Base-by-base conservation (phyloP, 2,888 invertebrate genomes). In the Cheilosia variabilis region DNA sequence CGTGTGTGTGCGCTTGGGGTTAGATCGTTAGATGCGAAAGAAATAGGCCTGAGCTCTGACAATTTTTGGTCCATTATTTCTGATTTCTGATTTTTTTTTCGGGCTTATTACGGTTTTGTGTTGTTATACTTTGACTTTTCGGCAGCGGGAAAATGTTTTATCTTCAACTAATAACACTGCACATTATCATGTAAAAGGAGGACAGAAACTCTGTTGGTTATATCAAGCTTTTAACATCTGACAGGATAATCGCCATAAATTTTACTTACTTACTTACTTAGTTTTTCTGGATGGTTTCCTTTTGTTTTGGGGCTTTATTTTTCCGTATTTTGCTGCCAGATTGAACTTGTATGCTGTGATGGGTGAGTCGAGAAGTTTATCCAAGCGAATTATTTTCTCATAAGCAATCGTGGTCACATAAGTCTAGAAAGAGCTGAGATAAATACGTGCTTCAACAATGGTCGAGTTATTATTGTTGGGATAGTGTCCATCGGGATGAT, bases 221-320 rank as follows among this genome's bases (percentile, higher is more conserved):
- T 88, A 88, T 88, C 87, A 87, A 87, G 88, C 88, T 88, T 88
- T 88, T 88, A 88, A 88, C 88, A 88, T 88, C 87, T 88, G 88
- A 88, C 88, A 88, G 88, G 88, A 88, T 88, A 88, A 88, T 88
- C 88, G 88, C 87, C 86, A 88, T 88, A 88, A 88, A 88, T 88
- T 88, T 88, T 88, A 88, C 88, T 88, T 88, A 88, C 57, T 52
- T 86, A 88, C 88, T 88, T 88, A 88, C 88, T 88, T 88, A 88
- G 62, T 52, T 86, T 63, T 55, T 52, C 50, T 73, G 13, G 45
- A 37, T n/a, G 57, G 34, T 58, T 34, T 69, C 45, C 15, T 41
- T 22, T 34, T 69, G 13, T 22, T 53, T 43, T 62, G 10, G 31
- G 4, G 31, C 47, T 57, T 10, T 27, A 43, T 17, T 52, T 43